Conservation (phyloP, 64 coral and sea anemone genomes). For the Platygyra sinensis region DNA sequence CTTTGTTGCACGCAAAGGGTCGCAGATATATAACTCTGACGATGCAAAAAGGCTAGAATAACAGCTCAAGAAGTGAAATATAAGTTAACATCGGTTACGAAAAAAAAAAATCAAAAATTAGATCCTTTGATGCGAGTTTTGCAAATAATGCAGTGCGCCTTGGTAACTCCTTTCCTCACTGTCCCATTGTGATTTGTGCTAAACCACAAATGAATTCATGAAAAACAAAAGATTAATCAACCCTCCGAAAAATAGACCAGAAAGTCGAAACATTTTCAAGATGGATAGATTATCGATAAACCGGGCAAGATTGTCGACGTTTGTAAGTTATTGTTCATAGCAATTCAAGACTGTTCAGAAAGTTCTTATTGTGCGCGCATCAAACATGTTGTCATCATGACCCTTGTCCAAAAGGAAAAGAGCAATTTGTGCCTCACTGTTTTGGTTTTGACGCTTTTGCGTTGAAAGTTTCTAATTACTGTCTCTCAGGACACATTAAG, state of each 20-base stretch:
- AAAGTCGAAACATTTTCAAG: not conserved
- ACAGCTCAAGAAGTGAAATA: not conserved
- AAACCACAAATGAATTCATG: not conserved
- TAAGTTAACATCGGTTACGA: not conserved
- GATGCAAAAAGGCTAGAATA: not conserved
- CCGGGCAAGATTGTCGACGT: not conserved
- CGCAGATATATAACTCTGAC: no score
- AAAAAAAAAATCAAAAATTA: not conserved
- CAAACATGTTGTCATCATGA: not conserved
- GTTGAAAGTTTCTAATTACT: no score
- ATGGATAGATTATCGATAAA: not conserved
- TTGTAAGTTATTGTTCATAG: no score
- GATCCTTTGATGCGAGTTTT: not conserved
- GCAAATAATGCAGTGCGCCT: not conserved
- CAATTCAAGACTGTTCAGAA: no score
- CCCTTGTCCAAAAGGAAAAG: slow-evolving; percentile 11
- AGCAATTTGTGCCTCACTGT: slow-evolving; percentile 30
- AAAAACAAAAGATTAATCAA: not conserved
- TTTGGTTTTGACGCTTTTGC: no score
- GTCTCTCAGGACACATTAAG: no score
- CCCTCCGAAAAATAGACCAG: not conserved
- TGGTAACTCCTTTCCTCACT: not conserved
- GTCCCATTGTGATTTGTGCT: not conserved
- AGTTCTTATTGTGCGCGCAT: not conserved
- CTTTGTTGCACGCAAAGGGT: no score